Base-by-base conservation (phyloP, 2,113 vertebrate species). In the Euleptes europaea region DNA sequence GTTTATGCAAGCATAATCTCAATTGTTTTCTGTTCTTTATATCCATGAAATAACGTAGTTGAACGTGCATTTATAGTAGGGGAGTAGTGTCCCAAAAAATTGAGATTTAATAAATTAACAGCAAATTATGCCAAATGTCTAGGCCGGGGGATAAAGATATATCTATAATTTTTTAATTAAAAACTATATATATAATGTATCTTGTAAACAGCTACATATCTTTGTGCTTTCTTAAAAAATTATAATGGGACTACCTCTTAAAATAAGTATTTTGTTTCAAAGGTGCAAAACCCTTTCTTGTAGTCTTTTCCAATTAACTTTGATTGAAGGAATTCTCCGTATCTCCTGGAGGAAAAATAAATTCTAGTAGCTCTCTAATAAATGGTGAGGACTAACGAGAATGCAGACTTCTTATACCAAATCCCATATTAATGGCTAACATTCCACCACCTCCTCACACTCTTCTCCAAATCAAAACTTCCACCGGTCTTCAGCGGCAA, bases 171-270 rank as follows among this genome's bases (percentile, higher is more conserved):
- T n/a, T 93, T 95, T 92, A 95, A 96, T 95, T 94, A 93, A 96
- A 92, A 92, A 82, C 81, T 80, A 80, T 85, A 85, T n/a, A n/a
- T 85, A 79, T 76, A 75, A 63, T 26, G 26, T 78, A 76, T 89
- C 90, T 91, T 94, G 92, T 94, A 94, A 95, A 96, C 94, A 92
- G 94, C 94, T 95, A 94, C 94, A 88, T 93, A 95, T 94, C 92
- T 96, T 97, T 97, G 97, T 97, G 97, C 97, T 97, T 97, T 96
- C 95, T 94, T 89, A 93, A 91, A 92, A 89, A 94, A 94, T 84
- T 84, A 93, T 92, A 95, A 90, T 90, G 95, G 94, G 91, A 83
- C 79, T 92, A 89, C 78, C 91, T 92, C 88, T 85, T 94, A 85
- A 78, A 94, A 92, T 90, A 84, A 40, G 88, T 85, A 93, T 72